These are phyloP conservation scores for Lasaia peninsularis DNA, from an alignment of 1,140 invertebrate genomes.

Conservation along the genomic window DNA sequence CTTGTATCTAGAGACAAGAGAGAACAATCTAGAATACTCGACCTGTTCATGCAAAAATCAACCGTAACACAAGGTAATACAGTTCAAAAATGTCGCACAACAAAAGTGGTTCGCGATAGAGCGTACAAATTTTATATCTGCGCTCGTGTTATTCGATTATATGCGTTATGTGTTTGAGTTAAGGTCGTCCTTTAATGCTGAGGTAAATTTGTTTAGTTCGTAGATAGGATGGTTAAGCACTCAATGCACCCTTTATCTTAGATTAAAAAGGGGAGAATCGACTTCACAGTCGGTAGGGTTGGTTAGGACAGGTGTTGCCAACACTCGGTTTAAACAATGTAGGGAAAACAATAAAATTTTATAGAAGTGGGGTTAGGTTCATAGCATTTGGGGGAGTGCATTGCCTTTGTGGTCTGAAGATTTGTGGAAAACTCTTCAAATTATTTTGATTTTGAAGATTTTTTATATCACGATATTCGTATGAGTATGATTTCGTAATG, in stretches of 20 bases:
- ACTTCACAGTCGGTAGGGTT: slow-evolving; percentile 28
- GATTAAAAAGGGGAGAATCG: slow-evolving; percentile 60
- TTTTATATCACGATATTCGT: too few relatives aligned
- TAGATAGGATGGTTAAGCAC: slow-evolving; percentile 60
- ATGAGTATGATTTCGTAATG: too few relatives aligned
- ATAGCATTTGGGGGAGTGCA: background rate
- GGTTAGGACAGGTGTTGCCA: slow-evolving; percentile 38
- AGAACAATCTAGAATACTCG: slow-evolving; percentile 15
- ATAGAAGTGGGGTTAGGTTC: background rate
- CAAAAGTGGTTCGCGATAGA: slow-evolving; percentile 25
- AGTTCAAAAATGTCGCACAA: background rate
- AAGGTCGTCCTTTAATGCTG: slow-evolving; percentile 17
- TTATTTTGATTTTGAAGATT: too few relatives aligned
- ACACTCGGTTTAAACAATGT: slow-evolving; percentile 1
- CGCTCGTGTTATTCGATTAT: slow-evolving; percentile 19
- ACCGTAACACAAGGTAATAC: slow-evolving; percentile 10
- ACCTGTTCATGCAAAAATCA: slow-evolving; percentile 11
- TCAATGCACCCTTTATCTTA: slow-evolving; percentile 71
- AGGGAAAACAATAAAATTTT: slow-evolving; percentile 2
- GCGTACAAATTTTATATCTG: slow-evolving; percentile 11
- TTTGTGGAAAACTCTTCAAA: too few relatives aligned
- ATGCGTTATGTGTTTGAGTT: slow-evolving; percentile 17
- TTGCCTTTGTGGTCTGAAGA: too few relatives aligned
- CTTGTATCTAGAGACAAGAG: slow-evolving; percentile 54
- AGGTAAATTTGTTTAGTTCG: slow-evolving; percentile 24